Conservation (phyloP, 2,888 invertebrate species). For the Apotomis capreana region DNA sequence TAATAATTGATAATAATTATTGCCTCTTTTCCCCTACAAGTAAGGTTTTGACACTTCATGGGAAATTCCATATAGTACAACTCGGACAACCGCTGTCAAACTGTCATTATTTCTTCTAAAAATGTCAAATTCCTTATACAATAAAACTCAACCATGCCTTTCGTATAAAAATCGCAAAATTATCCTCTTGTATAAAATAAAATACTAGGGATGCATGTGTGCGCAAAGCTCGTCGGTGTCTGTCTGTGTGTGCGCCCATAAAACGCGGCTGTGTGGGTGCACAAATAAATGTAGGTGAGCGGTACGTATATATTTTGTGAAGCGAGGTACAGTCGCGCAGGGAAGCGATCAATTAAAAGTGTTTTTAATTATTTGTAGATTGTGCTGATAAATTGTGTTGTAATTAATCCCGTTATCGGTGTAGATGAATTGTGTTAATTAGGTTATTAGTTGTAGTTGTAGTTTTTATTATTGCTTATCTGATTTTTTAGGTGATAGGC, state of each 20-base stretch:
- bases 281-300: constrained; percentile 81
- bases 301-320: constrained; percentile 71
- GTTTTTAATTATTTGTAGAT: constrained; percentile 44
- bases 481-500: too few relatives aligned
- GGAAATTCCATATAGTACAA: too few relatives aligned
- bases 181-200: constrained; percentile 64
- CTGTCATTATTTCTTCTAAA: not conserved
- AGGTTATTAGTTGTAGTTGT: not conserved
- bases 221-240: constrained; percentile 52
- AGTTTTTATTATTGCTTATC: too few relatives aligned
- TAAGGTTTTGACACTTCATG: too few relatives aligned
- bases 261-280: constrained; percentile 73
- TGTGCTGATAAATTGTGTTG: not conserved
- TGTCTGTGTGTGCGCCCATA: constrained; percentile 68
- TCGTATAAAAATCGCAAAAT: constrained; percentile 63
- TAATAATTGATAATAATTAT: too few relatives aligned
- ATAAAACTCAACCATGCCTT: constrained; percentile 10
- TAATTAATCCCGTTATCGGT: too few relatives aligned
- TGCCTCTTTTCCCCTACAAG: too few relatives aligned
- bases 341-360: constrained; percentile 49
- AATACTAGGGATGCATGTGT: constrained; percentile 52
- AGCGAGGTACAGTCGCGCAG: constrained; percentile 57
- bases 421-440: not conserved
- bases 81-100: not conserved
- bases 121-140: not conserved